phyloP scores from a whole-genome alignment of 53 echinoderm and acorn worm genomes.

The Patiria pectinifera region DNA sequence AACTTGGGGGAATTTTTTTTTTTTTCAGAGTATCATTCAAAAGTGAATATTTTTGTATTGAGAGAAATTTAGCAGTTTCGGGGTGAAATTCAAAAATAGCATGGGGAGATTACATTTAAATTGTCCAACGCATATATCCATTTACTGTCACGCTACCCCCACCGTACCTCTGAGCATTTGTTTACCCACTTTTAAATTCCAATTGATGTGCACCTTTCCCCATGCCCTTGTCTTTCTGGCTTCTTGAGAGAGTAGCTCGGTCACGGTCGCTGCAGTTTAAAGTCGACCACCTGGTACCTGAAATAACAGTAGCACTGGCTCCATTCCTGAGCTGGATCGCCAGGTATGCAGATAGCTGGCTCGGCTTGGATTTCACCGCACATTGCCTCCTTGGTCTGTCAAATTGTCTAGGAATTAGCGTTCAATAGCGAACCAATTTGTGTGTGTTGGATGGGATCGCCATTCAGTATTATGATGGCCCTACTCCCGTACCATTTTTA shows the following conservation, averaged over 20 bases:
- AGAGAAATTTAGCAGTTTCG: too few species aligned
- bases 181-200: neutral
- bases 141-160: conserved; percentile 33
- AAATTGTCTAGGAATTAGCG: conserved; percentile 44
- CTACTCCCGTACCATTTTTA: too few species aligned
- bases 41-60: too few species aligned
- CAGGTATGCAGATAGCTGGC: conserved; percentile 28
- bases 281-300: conserved; percentile 54
- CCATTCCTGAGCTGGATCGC: neutral
- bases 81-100: too few species aligned
- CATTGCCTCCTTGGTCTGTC: conserved; percentile 41
- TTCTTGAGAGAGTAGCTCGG: neutral
- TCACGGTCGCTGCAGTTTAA: conserved; percentile 28
- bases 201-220: conserved; percentile 9
- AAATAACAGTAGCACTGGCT: conserved; percentile 34
- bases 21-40: too few species aligned
- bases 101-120: neutral
- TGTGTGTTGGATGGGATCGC: neutral
- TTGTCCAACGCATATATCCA: neutral
- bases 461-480: conserved; percentile 14
- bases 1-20: too few species aligned
- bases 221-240: neutral
- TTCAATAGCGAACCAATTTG: conserved; percentile 24
- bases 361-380: neutral
- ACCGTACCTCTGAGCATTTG: neutral